These are phyloP conservation scores for Lutraria rhynchaena DNA, from an alignment of 1,140 invertebrate genomes.

Conservation along the genomic window DNA sequence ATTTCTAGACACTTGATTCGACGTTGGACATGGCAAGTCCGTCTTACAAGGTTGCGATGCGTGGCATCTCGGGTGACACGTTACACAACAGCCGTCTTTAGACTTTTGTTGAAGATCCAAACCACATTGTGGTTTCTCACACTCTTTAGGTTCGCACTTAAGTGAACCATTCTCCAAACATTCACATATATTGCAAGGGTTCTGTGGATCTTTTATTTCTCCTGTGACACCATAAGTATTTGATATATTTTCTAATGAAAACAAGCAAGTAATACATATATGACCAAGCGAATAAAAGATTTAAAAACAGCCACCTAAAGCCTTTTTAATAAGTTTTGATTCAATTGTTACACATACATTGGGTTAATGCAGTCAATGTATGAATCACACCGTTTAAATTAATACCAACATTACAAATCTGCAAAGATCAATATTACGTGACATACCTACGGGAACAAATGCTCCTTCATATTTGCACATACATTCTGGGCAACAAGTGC, in stretches of 20 bases:
- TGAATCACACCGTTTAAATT: no score
- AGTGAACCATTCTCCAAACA: neutral
- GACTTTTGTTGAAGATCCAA: neutral
- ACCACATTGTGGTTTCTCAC: constrained; percentile 1
- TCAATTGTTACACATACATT: no score
- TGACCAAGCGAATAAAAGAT: no score
- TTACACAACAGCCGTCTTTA: constrained; percentile 9
- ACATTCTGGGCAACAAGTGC: constrained; percentile 1
- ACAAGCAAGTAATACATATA: no score
- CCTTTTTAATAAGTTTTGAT: no score
- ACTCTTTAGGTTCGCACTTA: neutral
- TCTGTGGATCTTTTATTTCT: neutral
- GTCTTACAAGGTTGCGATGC: neutral
- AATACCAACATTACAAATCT: no score
- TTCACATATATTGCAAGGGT: constrained; percentile 1
- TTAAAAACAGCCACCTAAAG: no score
- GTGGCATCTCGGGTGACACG: neutral
- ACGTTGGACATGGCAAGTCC: neutral
- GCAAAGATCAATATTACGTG: no score
- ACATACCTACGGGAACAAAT: constrained; percentile 5
- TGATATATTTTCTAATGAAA: no score
- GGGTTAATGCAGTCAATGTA: no score
- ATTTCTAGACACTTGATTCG: neutral
- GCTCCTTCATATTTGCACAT: neutral
- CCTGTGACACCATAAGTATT: no score